phyloP scores from a whole-genome alignment of 2,797 vertebrate species.

The Spheniscus humboldti region DNA sequence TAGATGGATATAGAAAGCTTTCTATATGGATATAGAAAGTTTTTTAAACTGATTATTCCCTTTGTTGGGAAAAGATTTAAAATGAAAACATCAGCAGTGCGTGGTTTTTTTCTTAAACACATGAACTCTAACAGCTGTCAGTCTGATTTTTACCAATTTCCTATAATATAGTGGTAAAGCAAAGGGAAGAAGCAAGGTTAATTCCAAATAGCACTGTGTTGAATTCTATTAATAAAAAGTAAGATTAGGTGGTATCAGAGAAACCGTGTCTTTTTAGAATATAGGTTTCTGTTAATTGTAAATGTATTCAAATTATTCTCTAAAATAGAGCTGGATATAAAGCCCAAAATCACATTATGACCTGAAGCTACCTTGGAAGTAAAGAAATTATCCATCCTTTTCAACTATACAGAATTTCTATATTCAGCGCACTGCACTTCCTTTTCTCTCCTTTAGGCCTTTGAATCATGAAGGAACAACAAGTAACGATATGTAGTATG shows the following conservation, averaged over 20 bases:
- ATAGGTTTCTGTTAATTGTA: conserved; percentile 5
- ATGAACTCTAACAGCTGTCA: conserved; percentile 16
- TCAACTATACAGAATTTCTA: background rate
- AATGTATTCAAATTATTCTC: background rate
- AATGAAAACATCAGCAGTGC: background rate
- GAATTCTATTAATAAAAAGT: background rate
- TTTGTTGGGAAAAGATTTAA: conserved; percentile 16
- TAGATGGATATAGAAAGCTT: background rate
- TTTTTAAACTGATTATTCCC: background rate
- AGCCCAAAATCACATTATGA: background rate
- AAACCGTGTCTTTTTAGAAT: background rate
- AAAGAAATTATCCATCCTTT: background rate
- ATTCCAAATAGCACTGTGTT: conserved; percentile 12
- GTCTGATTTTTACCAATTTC: background rate
- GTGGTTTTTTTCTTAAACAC: background rate
- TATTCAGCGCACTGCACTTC: background rate
- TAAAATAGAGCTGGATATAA: background rate
- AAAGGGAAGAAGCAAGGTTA: background rate
- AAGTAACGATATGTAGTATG: background rate
- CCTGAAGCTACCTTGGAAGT: background rate
- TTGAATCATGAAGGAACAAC: background rate
- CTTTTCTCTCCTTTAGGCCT: background rate
- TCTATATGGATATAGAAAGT: background rate
- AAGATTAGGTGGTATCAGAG: background rate
- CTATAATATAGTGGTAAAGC: background rate